Conservation (phyloP, 1,140 invertebrate genomes). For the Galleria mellonella region DNA sequence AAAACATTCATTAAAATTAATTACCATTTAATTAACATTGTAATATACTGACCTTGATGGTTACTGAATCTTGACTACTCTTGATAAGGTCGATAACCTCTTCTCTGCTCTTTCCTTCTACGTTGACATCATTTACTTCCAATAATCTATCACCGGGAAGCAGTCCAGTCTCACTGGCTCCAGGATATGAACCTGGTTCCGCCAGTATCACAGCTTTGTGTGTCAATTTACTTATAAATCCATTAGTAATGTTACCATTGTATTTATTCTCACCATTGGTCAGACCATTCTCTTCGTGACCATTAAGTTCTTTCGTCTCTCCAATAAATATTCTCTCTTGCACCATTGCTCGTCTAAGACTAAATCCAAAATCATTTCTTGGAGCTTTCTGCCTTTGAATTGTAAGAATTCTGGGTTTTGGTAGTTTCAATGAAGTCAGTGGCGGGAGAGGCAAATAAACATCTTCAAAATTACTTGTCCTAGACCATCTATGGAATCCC, state of each 20-base stretch:
- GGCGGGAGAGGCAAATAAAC: slow-evolving; percentile 86
- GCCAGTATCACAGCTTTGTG: slow-evolving; percentile 91
- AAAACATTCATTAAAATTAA: neutral
- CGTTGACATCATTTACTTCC: slow-evolving; percentile 91
- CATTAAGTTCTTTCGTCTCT: slow-evolving; percentile 39
- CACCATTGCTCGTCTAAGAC: slow-evolving; percentile 89
- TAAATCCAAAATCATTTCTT: slow-evolving; percentile 95
- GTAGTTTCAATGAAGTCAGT: slow-evolving; percentile 83
- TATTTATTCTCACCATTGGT: slow-evolving; percentile 57
- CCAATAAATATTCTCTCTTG: slow-evolving; percentile 77
- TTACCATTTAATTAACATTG: slow-evolving; percentile 1
- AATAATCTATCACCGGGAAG: slow-evolving; percentile 94
- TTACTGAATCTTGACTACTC: slow-evolving; percentile 86
- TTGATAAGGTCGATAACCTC: slow-evolving; percentile 96
- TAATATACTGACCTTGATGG: slow-evolving; percentile 82
- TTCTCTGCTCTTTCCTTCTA: slow-evolving; percentile 90
- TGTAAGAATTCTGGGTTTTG: slow-evolving; percentile 83
- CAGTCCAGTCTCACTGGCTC: slow-evolving; percentile 87
- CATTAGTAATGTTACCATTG: slow-evolving; percentile 38
- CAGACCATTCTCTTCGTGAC: slow-evolving; percentile 46
- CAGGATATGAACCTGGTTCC: slow-evolving; percentile 89
- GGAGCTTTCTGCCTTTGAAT: slow-evolving; percentile 89
- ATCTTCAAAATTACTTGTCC: slow-evolving; percentile 83
- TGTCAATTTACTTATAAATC: slow-evolving; percentile 66
- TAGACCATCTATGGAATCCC: slow-evolving; percentile 84